Evolutionary conservation across 2,888 invertebrate genomes (phyloP), one percentile per base, ranked within the genome.

Genomic region (Electrophaes corylata): DNA sequence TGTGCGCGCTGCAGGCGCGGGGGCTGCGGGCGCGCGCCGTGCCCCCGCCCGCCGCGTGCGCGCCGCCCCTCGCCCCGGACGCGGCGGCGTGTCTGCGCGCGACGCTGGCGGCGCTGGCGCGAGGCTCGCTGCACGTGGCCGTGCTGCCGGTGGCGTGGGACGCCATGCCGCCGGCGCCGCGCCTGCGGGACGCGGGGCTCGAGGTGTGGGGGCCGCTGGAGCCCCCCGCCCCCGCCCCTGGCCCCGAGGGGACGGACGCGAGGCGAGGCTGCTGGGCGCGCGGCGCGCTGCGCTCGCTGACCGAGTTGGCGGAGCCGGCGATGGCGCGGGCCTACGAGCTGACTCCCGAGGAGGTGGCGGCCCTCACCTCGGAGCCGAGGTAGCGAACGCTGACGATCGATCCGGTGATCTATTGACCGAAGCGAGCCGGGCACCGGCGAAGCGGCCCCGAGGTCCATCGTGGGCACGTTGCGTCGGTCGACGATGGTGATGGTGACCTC

Each of bases 171-270:
- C 71, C 60, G 54, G 68, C 76, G 50, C 76, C 74, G 10, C 56
- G 58, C 26, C 78, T 86, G 63, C 81, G 83, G 37, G 85, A 85
- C 62, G 71, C 67, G 37, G 84, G 84, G 3, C 74, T 88, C 2
- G 80, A 78, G 62, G 82, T 79, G 62, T 69, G 84, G 10, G 84
- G 84, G 3, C 84, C 66, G 81, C 78, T 33, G 70, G 77, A 50
- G 41, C 12, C 11, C 79, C 82, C 37, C 72, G 26, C 69, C 76
- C 50, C n/a, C n/a, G n/a, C n/a, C n/a, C n/a, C n/a, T n/a, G n/a
- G n/a, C n/a, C n/a, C n/a, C n/a, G n/a, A n/a, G 79, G 83, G 44
- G 74, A 73, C 56, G 73, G 74, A 57, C 80, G 80, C 53, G 57
- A n/a, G n/a, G 11, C 81, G 86, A 52, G 66, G 75, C 33, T 88